Base-by-base conservation (phyloP, 2,888 invertebrate genomes). In the Tupiocoris notatus region DNA sequence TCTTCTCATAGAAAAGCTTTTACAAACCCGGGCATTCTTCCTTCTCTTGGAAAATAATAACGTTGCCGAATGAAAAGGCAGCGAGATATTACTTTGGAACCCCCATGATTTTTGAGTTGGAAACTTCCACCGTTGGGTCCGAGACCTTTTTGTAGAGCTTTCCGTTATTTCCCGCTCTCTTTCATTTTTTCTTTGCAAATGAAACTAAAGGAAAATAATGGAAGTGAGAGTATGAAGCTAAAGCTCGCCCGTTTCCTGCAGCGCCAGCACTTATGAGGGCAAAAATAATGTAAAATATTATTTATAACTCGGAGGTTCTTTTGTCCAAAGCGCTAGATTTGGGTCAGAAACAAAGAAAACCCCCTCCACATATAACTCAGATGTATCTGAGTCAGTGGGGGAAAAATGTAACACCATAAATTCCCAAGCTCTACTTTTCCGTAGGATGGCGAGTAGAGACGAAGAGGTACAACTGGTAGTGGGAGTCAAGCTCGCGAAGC, bases 321-420 rank as follows among this genome's bases (percentile, higher is more conserved):
- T 75, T 75, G 75, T 75, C 59, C 66, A 18, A 62, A 56, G 57
- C 21, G 39, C 75, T 75, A 75, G 75, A 75, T 78, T 78, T 78
- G 76, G 76, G 76, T 77, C 68, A 63, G 74, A 66, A 78, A 78
- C 78, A 78, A 78, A 77, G 78, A 78, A 74, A 66, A 61, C 57
- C 61, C 39, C 66, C 68, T 71, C 63, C 74, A 74, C 78, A 78
- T 78, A 78, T 78, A 78, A 78, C 78, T 78, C 78, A 78, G 78
- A 78, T 78, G 78, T 78, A 78, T 73, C 74, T 77, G 76, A 78
- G 71, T 77, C 77, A 77, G 77, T 68, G 76, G 74, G 24, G 61
- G 66, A 75, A 77, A 77, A 77, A 77, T 61, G 73, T 77, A 77
- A 67, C 78, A 64, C 66, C 75, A 78, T 78, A 78, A 78, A 78